These are phyloP conservation scores for Matsumurasca onukii DNA, from an alignment of 1,140 invertebrate species.

Conservation along the genomic window DNA sequence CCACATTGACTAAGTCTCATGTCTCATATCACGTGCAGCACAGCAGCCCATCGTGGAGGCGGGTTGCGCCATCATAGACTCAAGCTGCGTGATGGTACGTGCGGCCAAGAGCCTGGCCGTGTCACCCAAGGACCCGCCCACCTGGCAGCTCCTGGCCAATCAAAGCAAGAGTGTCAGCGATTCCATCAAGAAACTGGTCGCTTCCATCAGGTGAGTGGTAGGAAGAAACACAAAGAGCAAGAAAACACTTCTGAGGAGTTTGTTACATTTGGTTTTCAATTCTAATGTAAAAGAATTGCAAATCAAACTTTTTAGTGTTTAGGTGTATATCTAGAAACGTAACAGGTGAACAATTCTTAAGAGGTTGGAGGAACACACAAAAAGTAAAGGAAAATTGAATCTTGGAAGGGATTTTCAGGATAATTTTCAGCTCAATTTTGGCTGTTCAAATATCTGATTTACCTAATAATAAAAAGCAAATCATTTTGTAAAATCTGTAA, in stretches of 20 bases:
- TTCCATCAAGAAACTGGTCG: conserved; percentile 91
- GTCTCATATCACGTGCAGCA: conserved; percentile 62
- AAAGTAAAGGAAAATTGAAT: no score
- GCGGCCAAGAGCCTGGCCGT: conserved; percentile 88
- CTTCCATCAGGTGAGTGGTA: conserved; percentile 72
- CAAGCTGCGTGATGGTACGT: conserved; percentile 80
- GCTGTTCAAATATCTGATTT: no score
- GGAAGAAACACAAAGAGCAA: no score
- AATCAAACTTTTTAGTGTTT: background rate
- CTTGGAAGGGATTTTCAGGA: no score
- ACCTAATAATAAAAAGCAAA: no score
- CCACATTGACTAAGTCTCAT: no score
- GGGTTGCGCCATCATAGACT: conserved; percentile 70
- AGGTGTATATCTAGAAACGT: no score
- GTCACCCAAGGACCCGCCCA: conserved; percentile 86
- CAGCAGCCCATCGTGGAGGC: conserved; percentile 88
- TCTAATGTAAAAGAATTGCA: background rate
- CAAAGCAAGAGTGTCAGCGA: conserved; percentile 95
- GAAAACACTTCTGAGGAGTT: background rate
- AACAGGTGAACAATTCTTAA: no score
- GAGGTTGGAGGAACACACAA: no score
- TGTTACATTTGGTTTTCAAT: background rate
- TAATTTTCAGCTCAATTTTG: no score
- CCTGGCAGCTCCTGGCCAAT: conserved; percentile 90
- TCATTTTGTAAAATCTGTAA: no score